Base-by-base conservation (phyloP, 2,113 vertebrate species). In the Serilophus lunatus region DNA sequence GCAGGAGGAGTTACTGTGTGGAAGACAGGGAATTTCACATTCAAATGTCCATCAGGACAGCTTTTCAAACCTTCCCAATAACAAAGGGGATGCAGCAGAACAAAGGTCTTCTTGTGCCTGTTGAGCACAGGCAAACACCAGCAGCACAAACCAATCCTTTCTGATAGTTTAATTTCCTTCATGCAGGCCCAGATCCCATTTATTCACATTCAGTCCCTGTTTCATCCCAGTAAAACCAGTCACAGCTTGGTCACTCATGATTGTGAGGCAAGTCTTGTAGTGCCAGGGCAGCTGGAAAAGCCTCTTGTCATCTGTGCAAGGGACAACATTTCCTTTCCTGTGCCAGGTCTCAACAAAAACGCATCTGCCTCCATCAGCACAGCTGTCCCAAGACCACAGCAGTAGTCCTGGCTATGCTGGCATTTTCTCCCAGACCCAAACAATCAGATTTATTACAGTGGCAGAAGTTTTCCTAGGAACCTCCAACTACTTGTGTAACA, bases 1-100 rank as follows among this genome's bases (percentile, higher is more conserved):
- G 49, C 44, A 60, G 31, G 47, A 69, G 36, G 26, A 57, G n/a
- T 42, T 50, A 63, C 18, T 9, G 54, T 0, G 1, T 0, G 0
- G 35, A 40, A 64, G 45, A 24, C 3, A 50, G 20, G 33, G 75
- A 70, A 79, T 40, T 56, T 70, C 68, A 66, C 60, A 61, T 18
- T 77, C 26, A 44, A 29, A 17, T 69, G 68, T 88, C 45, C 59
- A 64, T 47, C 11, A 2, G 1, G 9, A 70, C 38, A 81, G 35
- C 75, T 59, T 26, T 90, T 78, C 61, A 76, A 63, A 36, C 50
- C 64, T 54, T 50, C 36, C 77, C 0, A 1, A 12, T 19, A 76
- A 36, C 19, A 36, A 53, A 24, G 51, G 12, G 50, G 31, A 50
- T n/a, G 47, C 12, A 78, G 51, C 38, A 51, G 74, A 60, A 83